Percentiles rank a stretch among this genome's conserved stretches.
These are phyloP conservation scores for Cephalopterus ornatus DNA, from an alignment of 2,113 vertebrate species.

Conservation along the genomic window DNA sequence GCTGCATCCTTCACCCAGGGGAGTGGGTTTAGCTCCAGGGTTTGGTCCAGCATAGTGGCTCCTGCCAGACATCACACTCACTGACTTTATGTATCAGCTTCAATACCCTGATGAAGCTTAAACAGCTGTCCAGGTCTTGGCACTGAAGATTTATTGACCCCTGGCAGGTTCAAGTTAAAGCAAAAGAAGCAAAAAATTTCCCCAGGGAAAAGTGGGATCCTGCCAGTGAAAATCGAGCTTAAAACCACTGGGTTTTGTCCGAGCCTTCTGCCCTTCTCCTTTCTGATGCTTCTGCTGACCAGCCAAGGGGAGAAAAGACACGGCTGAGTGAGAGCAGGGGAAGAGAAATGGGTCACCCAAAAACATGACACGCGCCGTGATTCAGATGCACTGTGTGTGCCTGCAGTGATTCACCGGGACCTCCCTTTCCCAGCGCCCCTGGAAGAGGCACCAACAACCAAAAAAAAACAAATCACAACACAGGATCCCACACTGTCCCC, in stretches of 20 bases:
- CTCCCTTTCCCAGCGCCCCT: background rate
- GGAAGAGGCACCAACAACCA: background rate
- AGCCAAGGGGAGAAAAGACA: background rate
- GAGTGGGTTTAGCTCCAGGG: background rate
- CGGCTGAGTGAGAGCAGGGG: background rate
- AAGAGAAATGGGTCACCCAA: background rate
- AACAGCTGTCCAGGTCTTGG: accelerated
- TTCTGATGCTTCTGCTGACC: background rate
- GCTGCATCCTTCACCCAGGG: background rate
- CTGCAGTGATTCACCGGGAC: background rate
- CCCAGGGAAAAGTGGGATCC: background rate
- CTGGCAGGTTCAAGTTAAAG: accelerated
- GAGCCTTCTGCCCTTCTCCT: background rate
- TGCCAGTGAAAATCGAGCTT: background rate
- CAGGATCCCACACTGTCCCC: background rate
- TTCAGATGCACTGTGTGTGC: background rate
- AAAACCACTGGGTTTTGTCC: accelerated
- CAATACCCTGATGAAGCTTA: accelerated
- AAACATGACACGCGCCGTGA: background rate
- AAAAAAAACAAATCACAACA: background rate
- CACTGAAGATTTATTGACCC: background rate
- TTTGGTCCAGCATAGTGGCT: background rate
- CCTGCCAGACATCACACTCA: accelerated
- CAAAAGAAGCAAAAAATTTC: background rate
- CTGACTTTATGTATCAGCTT: accelerated